These are phyloP conservation scores for Asbolus verrucosus DNA, from an alignment of 1,140 invertebrate species.

Conservation along the genomic window DNA sequence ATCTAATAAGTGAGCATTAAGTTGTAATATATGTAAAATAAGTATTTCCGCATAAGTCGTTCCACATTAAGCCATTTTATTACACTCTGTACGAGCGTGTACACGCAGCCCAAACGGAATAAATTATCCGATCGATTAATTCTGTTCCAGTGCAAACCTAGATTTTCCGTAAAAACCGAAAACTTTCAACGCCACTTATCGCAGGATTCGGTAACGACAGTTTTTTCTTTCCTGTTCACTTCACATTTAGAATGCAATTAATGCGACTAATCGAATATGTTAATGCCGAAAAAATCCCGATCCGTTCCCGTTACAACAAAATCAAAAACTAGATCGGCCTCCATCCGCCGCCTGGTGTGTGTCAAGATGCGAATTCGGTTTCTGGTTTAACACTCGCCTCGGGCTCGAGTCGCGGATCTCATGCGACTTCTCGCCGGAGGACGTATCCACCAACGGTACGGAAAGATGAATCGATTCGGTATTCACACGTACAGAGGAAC, in stretches of 20 bases:
- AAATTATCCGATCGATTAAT: not conserved
- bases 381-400: not conserved
- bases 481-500: conserved; percentile 22
- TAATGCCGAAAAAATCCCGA: too few relatives aligned
- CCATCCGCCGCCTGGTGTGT: too few relatives aligned
- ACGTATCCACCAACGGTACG: not conserved
- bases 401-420: not conserved
- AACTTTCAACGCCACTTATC: too few relatives aligned
- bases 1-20: not conserved
- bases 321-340: too few relatives aligned
- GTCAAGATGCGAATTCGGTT: not conserved
- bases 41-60: not conserved
- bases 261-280: not conserved
- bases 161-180: not conserved
- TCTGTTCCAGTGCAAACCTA: not conserved
- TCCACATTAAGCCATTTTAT: not conserved
- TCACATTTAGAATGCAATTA: not conserved
- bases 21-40: not conserved
- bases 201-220: too few relatives aligned
- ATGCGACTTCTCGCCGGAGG: not conserved
- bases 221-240: not conserved
- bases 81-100: too few relatives aligned
- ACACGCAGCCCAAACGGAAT: not conserved
- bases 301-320: too few relatives aligned
- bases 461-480: not conserved